Evolutionary conservation across 2,797 vertebrate species (phyloP).

Genomic region (Adrianichthys oophorus): DNA sequence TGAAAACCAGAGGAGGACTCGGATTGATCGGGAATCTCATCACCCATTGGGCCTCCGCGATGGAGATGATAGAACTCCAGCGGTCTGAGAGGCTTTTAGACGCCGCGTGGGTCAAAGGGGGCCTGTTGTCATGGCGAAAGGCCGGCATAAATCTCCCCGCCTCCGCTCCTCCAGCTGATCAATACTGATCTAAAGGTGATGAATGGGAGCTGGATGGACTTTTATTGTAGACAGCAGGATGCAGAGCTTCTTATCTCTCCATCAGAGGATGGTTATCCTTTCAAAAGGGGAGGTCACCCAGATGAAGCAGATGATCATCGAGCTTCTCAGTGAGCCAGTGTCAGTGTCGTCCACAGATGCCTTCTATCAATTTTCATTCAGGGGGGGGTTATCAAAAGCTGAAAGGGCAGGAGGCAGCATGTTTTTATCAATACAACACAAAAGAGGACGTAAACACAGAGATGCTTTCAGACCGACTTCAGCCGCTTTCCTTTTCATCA

Average conservation of each 20-base stretch:
- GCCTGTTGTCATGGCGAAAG: conserved; percentile 40
- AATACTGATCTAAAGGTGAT: conserved; percentile 73
- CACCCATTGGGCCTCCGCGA: conserved; percentile 37
- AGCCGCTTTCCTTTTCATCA: too few relatives aligned
- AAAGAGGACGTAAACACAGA: too few relatives aligned
- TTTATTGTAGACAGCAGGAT: conserved; percentile 17
- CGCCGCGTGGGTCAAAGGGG: conserved; percentile 48
- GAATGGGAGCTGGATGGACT: conserved; percentile 56
- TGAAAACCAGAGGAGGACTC: conserved; percentile 8
- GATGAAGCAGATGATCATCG: conserved; percentile 26
- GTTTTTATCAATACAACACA: too few relatives aligned
- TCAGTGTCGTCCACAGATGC: conserved; percentile 3
- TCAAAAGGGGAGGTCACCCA: conserved; percentile 16
- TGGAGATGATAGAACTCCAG: conserved; percentile 37
- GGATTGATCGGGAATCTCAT: conserved; percentile 46
- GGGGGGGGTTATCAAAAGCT: neutral
- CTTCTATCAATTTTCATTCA: neutral
- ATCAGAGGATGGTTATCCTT: conserved; percentile 2
- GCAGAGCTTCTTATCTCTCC: conserved; percentile 41
- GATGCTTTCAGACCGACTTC: too few relatives aligned
- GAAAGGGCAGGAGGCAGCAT: too few relatives aligned
- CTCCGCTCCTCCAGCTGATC: conserved; percentile 50
- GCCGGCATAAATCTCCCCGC: conserved; percentile 55
- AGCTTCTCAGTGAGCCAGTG: conserved; percentile 5
- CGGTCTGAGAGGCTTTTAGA: conserved; percentile 57